Evolutionary conservation across 2,113 vertebrate genomes (phyloP), one percentile per base, ranked within the genome.

Genomic region (Cricetomys ansorgei): DNA sequence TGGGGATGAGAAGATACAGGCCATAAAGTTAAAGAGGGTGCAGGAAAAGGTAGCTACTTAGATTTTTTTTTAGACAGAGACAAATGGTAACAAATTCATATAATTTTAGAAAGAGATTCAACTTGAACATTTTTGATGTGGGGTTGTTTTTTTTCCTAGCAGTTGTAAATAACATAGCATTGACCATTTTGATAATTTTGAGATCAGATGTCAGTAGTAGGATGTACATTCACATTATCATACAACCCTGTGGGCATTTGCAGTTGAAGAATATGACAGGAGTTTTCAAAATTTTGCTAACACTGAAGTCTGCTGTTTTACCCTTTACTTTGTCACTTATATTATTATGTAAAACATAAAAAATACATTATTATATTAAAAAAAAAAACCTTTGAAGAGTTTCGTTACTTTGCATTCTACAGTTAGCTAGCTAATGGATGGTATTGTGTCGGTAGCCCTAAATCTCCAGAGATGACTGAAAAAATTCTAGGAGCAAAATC

Each of bases 341-440:
- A 65, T 43, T 12, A 21, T 83, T 29, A 67, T 77, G 11, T 62
- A 91, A 45, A 79, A 94, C n/a, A n/a, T n/a, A n/a, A n/a, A n/a
- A n/a, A n/a, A n/a, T n/a, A n/a, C n/a, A n/a, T n/a, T n/a, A n/a
- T n/a, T n/a, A n/a, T n/a, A n/a, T n/a, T n/a, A n/a, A n/a, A n/a
- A n/a, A n/a, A n/a, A n/a, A n/a, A n/a, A n/a, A n/a, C n/a, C 65
- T 85, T 86, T 92, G 62, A 94, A 53, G 11, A 34, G 83, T 87
- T 80, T 75, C 72, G 7, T 85, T 57, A 90, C 85, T 81, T 81
- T 96, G 4, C 1, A 23, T 88, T 88, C 57, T 95, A 12, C 5
- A 57, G 2, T 65, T 69, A 17, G 5, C 34, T 45, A 72, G n/a
- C 48, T 57, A 62, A 83, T 90, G 85, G 21, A 40, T 40, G 37